Conservation (phyloP, 2,888 invertebrate species). For the Gastrophysa polygoni region DNA sequence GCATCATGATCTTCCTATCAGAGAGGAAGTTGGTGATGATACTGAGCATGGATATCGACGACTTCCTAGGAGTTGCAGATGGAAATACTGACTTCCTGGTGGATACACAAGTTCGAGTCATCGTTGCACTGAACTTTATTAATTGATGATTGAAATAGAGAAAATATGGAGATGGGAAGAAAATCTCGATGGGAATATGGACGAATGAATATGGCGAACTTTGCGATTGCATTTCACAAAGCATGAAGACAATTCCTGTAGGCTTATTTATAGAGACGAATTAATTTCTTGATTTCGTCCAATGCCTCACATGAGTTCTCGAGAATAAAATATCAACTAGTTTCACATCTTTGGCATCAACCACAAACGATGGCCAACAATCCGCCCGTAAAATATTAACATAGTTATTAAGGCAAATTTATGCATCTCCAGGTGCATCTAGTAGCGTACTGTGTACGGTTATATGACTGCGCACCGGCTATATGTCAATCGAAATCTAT, state of each 20-base stretch:
- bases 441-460: constrained; percentile 10
- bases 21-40: no score
- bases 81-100: no score
- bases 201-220: no score
- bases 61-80: no score
- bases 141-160: no score
- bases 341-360: constrained; percentile 29
- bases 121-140: no score
- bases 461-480: constrained; percentile 27
- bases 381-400: constrained; percentile 33
- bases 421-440: constrained; percentile 35
- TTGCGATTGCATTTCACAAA: not conserved
- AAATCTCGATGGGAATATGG: no score
- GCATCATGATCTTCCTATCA: no score
- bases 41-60: no score
- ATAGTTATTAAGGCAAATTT: constrained; percentile 34
- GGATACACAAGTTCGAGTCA: no score
- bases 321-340: not conserved
- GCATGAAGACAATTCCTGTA: not conserved
- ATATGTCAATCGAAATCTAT: constrained; percentile 36
- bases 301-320: not conserved
- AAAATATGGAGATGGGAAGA: no score
- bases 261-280: not conserved
- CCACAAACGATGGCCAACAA: constrained; percentile 34
- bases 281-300: not conserved